Base-by-base conservation (phyloP, 2,113 vertebrate species). In the Pollachius pollachius region DNA sequence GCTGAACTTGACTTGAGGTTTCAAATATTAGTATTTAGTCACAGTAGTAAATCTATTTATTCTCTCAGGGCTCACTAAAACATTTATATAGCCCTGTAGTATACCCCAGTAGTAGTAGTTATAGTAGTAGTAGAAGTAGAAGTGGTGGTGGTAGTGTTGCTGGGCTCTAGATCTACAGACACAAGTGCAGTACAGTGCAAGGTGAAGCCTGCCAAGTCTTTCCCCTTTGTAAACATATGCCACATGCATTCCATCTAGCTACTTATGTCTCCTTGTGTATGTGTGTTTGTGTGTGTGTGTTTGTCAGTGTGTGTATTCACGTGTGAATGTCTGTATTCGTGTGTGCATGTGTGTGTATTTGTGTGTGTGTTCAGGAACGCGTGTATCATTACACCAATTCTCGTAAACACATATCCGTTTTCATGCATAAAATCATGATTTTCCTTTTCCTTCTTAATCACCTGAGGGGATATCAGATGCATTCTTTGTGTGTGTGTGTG, bases 11-110 rank as follows among this genome's bases (percentile, higher is more conserved):
- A 85, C 77, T 72, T 89, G 76, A 93, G 85, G 79, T 87, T 92
- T 68, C 69, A 60, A 89, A 74, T 80, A 82, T 48, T 84, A 90
- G 93, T 85, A 83, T 90, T 90, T 91, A 82, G 81, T 76, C 87
- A 89, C 86, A 90, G 87, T 19, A 80, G 81, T 93, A 92, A 48
- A 94, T 94, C 90, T 23, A 23, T 23, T 23, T 23, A 23, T 23
- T 23, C 23, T 23, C 23, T 23, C 23, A 23, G 23, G 92, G 91
- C 89, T 23, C 23, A 23, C 23, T 1, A 23, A 94, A 95, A 93
- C 85, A 94, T 93, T 94, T 93, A 94, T 82, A 82, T 88, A 94
- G 85, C 85, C 84, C 81, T 5, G 83, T 61, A 81, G 85, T 85
- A 89, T 89, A 86, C 69, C 56, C 82, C 8, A 48, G 41, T 48